These are phyloP conservation scores for Listrodromus nycthemerus DNA, from an alignment of 2,888 invertebrate species.

Conservation along the genomic window DNA sequence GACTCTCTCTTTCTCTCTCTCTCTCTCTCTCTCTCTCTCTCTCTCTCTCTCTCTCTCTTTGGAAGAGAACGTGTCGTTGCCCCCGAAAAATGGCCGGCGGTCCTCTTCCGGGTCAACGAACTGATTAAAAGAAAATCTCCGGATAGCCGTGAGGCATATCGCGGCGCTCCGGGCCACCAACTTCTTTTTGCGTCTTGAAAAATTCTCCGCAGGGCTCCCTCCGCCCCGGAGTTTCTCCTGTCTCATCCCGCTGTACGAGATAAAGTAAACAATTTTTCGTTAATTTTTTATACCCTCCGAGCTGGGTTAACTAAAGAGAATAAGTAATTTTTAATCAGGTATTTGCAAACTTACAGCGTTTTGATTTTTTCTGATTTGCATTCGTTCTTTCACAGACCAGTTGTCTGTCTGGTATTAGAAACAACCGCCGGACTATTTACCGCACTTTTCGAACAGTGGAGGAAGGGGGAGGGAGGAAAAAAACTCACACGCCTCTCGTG, in stretches of 20 bases:
- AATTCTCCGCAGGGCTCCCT: constrained; percentile 25
- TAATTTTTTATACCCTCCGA: background rate
- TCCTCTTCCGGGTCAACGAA: constrained; percentile 67
- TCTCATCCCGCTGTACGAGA: constrained; percentile 27
- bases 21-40: too few relatives aligned
- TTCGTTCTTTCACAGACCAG: constrained; percentile 5
- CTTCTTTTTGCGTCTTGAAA: constrained; percentile 56
- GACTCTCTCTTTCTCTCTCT: too few relatives aligned
- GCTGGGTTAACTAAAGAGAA: background rate
- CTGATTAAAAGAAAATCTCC: constrained; percentile 71
- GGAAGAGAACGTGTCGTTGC: constrained; percentile 64
- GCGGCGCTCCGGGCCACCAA: constrained; percentile 25
- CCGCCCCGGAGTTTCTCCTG: constrained; percentile 24
- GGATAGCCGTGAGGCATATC: constrained; percentile 61
- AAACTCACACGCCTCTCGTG: constrained; percentile 42
- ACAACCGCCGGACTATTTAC: constrained; percentile 34
- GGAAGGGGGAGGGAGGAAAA: background rate
- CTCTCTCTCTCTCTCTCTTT: background rate
- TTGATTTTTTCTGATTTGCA: background rate
- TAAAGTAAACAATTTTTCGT: background rate
- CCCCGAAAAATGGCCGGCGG: constrained; percentile 65
- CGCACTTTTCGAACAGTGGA: constrained; percentile 25
- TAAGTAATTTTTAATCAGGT: background rate
- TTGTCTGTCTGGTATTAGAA: constrained; percentile 29
- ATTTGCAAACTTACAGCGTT: background rate